Percentiles rank a stretch among this genome's conserved stretches.
These are phyloP conservation scores for Macrophya annulata DNA, from an alignment of 2,888 invertebrate species.

Conservation along the genomic window DNA sequence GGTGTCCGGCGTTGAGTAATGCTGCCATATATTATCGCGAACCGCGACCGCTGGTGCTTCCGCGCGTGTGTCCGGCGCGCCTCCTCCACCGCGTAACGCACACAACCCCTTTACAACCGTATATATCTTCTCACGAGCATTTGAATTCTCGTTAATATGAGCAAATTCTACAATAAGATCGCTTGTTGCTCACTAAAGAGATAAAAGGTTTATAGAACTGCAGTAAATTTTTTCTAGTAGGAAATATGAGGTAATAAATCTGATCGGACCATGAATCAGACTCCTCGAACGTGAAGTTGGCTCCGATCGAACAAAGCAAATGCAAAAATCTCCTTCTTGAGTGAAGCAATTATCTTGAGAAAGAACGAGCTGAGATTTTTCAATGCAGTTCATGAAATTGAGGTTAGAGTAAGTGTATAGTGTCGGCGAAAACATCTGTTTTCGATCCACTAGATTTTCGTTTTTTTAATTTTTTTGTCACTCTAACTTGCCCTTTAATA, in stretches of 20 bases:
- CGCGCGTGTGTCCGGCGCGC: conserved; percentile 64
- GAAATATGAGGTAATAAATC: neutral
- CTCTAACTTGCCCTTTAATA: conserved; percentile 2
- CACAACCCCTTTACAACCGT: neutral
- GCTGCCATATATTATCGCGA: conserved; percentile 74
- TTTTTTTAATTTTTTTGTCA: neutral
- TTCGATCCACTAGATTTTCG: neutral
- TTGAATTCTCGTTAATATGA: conserved; percentile 23
- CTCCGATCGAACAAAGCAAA: neutral
- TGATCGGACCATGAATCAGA: neutral
- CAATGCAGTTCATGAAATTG: neutral
- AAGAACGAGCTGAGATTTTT: neutral
- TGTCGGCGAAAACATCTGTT: conserved; percentile 36
- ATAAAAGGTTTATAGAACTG: neutral
- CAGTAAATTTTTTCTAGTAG: neutral
- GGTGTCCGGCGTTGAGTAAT: conserved; percentile 77
- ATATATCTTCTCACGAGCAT: neutral
- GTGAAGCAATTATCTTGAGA: neutral
- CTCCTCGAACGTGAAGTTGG: neutral
- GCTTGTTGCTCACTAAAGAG: conserved; percentile 20
- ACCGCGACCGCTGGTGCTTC: conserved; percentile 64
- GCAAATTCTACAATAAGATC: conserved; percentile 21
- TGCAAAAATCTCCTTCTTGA: neutral
- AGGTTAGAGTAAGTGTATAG: neutral
- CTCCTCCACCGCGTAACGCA: conserved; percentile 44